These are phyloP conservation scores for Ardeotis arabs DNA, from an alignment of 2,113 vertebrate genomes.

Conservation along the genomic window DNA sequence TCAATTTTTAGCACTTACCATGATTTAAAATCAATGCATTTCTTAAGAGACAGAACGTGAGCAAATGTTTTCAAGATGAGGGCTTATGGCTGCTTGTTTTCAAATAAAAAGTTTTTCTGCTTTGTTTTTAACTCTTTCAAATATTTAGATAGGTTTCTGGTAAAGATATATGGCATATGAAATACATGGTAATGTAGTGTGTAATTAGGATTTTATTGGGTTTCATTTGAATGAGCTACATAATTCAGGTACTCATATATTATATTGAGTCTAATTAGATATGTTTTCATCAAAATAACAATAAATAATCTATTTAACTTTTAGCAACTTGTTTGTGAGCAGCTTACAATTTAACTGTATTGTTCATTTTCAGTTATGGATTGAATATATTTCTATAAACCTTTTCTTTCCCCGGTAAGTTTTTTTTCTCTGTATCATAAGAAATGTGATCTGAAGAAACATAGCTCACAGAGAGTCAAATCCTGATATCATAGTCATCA, in stretches of 20 bases:
- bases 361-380: background rate
- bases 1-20: background rate
- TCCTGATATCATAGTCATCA: background rate
- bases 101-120: background rate
- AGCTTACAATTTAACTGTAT: background rate
- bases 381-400: background rate
- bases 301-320: slow-evolving; percentile 1
- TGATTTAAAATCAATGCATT: background rate
- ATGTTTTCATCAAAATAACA: background rate
- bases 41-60: background rate
- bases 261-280: background rate
- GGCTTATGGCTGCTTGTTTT: background rate
- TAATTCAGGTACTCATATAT: background rate
- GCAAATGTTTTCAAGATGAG: background rate
- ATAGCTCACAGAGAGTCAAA: background rate
- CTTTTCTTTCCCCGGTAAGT: background rate
- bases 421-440: background rate
- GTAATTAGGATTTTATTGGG: background rate
- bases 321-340: background rate
- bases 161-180: background rate
- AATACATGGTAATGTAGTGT: background rate
- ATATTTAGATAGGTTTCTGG: background rate
- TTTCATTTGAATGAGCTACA: background rate
- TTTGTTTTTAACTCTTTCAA: background rate
- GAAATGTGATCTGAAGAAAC: background rate